Evolutionary conservation across 2,888 invertebrate species (phyloP).

Genomic region (Nymphalis urticae): DNA sequence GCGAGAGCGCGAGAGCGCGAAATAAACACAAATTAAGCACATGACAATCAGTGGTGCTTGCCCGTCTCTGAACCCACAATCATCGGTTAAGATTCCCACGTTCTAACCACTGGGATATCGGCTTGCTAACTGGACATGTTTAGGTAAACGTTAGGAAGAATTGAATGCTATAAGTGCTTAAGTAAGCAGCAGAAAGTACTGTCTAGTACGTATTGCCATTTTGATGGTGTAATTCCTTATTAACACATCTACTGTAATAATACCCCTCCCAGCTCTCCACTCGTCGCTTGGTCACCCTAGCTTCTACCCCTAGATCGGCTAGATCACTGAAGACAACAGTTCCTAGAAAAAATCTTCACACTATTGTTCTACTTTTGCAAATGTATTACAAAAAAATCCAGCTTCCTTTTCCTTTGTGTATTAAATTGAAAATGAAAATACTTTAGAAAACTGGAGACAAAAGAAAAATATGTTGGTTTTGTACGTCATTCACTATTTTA

Average conservation of each 20-base stretch:
- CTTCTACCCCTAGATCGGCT: not conserved
- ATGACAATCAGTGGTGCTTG: too few species aligned
- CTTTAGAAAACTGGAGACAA: not conserved
- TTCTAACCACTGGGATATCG: too few species aligned
- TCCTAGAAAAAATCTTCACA: constrained; percentile 1
- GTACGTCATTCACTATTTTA: not conserved
- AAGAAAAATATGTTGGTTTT: not conserved
- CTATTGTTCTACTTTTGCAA: not conserved
- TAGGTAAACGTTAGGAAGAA: too few species aligned
- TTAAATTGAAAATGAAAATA: constrained; percentile 4
- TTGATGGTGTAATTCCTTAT: not conserved
- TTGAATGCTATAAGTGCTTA: too few species aligned
- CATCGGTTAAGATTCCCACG: too few species aligned
- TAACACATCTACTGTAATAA: too few species aligned
- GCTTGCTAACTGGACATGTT: too few species aligned
- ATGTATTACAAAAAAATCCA: not conserved
- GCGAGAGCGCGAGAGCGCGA: too few species aligned
- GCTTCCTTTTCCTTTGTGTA: not conserved
- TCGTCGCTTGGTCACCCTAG: not conserved
- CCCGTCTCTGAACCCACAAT: too few species aligned
- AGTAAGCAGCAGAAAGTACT: too few species aligned
- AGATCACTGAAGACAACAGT: not conserved
- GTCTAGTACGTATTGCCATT: not conserved
- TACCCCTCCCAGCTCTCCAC: not conserved
- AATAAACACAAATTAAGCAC: too few species aligned